phyloP scores from a whole-genome alignment of 2,888 invertebrate species.

The Caenorhabditis macrosperma region DNA sequence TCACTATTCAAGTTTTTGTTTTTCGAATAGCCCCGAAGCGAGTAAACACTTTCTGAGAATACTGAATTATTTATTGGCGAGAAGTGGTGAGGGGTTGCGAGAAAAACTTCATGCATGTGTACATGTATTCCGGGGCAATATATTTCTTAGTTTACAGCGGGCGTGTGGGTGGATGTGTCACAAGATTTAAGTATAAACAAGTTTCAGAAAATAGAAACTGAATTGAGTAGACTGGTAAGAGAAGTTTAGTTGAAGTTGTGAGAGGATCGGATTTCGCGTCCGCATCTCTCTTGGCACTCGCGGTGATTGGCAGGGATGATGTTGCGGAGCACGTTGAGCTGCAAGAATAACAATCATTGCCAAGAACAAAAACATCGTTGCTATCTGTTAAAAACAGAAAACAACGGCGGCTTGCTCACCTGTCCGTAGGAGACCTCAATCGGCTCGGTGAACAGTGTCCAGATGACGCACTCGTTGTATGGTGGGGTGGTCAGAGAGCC shows the following conservation, averaged over 20 bases:
- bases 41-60: conserved; percentile 8
- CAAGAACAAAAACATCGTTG: too few relatives aligned
- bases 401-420: conserved; percentile 40
- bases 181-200: conserved; percentile 1
- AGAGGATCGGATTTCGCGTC: conserved; percentile 70
- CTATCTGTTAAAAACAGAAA: too few relatives aligned
- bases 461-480: conserved; percentile 80
- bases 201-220: background rate
- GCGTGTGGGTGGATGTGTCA: background rate
- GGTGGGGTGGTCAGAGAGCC: conserved; percentile 81
- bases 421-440: conserved; percentile 78
- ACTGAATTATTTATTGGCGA: conserved; percentile 34
- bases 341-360: conserved; percentile 19
- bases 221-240: background rate
- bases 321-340: conserved; percentile 71
- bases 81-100: conserved; percentile 5
- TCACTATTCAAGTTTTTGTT: background rate
- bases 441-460: conserved; percentile 80
- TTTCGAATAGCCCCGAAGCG: background rate
- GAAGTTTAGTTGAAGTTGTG: conserved; percentile 29
- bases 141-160: background rate
- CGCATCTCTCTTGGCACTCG: conserved; percentile 71
- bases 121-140: background rate
- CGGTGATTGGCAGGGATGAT: conserved; percentile 72
- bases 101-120: too few relatives aligned